Percentiles rank a stretch among this genome's conserved stretches.
phyloP scores from a whole-genome alignment of 2,888 invertebrate species.

The Pemphredon lugubris region DNA sequence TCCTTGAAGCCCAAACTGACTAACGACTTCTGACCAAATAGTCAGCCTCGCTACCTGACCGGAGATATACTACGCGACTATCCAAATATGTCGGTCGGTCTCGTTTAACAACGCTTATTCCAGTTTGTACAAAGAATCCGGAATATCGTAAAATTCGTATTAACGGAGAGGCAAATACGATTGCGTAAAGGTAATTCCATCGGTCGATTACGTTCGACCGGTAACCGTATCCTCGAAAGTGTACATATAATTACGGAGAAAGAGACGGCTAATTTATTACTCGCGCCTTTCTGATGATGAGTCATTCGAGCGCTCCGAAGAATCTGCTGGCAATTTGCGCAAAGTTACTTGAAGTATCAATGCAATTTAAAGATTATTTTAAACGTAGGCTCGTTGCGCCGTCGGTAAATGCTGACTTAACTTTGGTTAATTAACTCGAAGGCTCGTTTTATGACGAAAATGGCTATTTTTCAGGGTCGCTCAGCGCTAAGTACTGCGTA shows the following conservation, averaged over 20 bases:
- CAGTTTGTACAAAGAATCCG: constrained; percentile 9
- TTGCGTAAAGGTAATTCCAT: constrained; percentile 15
- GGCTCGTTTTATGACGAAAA: no score
- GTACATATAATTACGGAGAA: no score
- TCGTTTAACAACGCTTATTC: constrained; percentile 23
- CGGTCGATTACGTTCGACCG: neutral
- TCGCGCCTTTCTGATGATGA: no score
- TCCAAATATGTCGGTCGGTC: constrained; percentile 18
- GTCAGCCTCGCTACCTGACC: constrained; percentile 35
- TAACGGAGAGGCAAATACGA: constrained; percentile 5
- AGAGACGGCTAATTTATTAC: neutral
- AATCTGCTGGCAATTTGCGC: no score
- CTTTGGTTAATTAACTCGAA: no score
- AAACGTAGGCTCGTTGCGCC: no score
- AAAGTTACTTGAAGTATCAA: no score
- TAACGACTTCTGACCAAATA: constrained; percentile 25
- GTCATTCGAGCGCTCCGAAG: no score
- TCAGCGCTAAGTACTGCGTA: no score
- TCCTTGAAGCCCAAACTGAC: constrained; percentile 27
- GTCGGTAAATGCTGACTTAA: no score
- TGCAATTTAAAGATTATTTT: no score
- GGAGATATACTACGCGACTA: constrained; percentile 6
- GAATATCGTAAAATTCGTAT: constrained; percentile 3
- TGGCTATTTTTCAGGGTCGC: no score
- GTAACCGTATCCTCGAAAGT: constrained; percentile 4